A percentile compares a stretch with the other conserved stretches of the same genome.
These are phyloP conservation scores for Euwallacea fornicatus DNA, from an alignment of 1,140 invertebrate species.

Conservation along the genomic window DNA sequence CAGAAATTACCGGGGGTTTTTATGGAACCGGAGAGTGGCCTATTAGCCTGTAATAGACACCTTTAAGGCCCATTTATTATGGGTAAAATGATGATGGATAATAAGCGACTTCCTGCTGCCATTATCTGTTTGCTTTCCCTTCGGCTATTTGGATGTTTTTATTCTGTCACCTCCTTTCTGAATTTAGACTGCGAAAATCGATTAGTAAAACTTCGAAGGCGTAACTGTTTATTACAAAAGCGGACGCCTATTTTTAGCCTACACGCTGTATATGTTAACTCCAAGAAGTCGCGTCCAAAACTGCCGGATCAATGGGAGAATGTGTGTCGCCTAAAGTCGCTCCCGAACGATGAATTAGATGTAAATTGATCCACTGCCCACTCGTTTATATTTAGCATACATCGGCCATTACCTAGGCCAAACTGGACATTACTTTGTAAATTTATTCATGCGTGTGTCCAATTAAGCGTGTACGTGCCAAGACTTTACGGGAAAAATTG, in stretches of 20 bases:
- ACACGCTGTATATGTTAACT: too few relatives aligned
- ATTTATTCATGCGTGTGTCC: background rate
- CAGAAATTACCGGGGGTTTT: background rate
- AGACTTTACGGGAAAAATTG: background rate
- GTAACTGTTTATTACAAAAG: too few relatives aligned
- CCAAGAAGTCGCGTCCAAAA: background rate
- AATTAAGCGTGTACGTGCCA: background rate
- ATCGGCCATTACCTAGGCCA: background rate
- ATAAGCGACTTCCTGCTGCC: background rate
- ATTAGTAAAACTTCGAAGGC: too few relatives aligned
- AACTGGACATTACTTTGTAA: background rate
- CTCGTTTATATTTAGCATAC: slow-evolving; percentile 4
- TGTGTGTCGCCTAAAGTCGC: too few relatives aligned
- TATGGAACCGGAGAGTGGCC: background rate
- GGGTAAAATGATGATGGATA: background rate
- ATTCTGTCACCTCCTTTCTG: too few relatives aligned
- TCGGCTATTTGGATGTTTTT: background rate
- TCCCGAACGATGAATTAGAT: too few relatives aligned
- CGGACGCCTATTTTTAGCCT: too few relatives aligned
- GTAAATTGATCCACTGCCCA: background rate
- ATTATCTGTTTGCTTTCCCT: slow-evolving; percentile 1
- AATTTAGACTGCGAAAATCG: too few relatives aligned
- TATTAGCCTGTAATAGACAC: background rate
- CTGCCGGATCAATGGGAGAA: background rate
- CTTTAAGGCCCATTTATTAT: background rate